These are phyloP conservation scores for Heliconius erato DNA, from an alignment of 2,888 invertebrate genomes.

Conservation along the genomic window DNA sequence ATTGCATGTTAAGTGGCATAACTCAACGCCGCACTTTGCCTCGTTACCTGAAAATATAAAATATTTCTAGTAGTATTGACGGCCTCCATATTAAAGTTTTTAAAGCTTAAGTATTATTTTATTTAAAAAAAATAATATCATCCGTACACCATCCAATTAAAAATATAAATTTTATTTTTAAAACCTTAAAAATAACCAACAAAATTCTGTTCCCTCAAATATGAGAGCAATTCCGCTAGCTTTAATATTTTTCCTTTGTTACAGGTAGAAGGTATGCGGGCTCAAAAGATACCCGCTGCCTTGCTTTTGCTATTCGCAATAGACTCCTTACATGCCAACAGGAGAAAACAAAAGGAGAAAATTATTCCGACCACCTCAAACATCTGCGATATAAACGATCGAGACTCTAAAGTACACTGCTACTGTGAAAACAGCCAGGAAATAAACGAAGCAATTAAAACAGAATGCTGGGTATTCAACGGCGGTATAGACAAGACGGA, in stretches of 20 bases:
- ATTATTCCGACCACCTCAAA: constrained; percentile 71
- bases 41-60: too few species aligned
- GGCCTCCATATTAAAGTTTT: too few species aligned
- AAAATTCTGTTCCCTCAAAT: constrained; percentile 10
- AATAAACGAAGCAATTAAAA: constrained; percentile 87
- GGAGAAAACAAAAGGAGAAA: constrained; percentile 80
- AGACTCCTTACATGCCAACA: constrained; percentile 79
- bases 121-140: background rate
- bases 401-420: constrained; percentile 87
- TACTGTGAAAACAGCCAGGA: constrained; percentile 87
- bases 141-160: background rate
- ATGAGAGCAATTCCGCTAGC: background rate
- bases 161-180: background rate
- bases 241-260: constrained; percentile 62
- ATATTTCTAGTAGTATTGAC: too few species aligned
- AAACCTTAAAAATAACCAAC: background rate
- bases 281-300: constrained; percentile 81
- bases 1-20: too few species aligned
- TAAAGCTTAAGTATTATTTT: background rate
- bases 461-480: constrained; percentile 92
- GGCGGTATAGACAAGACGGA: constrained; percentile 88
- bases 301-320: constrained; percentile 82
- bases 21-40: too few species aligned
- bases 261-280: constrained; percentile 84
- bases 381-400: constrained; percentile 85